Evolutionary conservation across 2,113 vertebrate genomes (phyloP), one percentile per base, ranked within the genome.

Genomic region (Megaceryle torquata): DNA sequence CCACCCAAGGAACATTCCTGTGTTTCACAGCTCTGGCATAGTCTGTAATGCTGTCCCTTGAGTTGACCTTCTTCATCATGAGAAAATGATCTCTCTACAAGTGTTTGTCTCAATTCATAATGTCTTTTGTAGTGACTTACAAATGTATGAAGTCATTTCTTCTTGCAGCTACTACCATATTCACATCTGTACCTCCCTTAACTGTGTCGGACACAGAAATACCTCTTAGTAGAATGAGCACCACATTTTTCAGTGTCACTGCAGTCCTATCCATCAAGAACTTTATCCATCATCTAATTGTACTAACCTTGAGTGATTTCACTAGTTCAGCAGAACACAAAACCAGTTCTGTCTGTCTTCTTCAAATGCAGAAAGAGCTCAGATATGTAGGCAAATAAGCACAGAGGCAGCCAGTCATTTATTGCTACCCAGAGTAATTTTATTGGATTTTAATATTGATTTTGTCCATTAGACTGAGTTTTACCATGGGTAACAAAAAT

Each of bases 251-350:
- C 88, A 94, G 65, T 93, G 95, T 95, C 91, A 59, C 57, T 50
- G 44, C 70, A 87, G 78, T 61, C 41, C 50, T 69, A 92, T 94
- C 84, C 65, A 93, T 94, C 88, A 91, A 53, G 77, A 91, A 67
- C 50, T 92, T 76, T 91, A 79, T 89, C 80, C 8, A 1, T 92
- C 70, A 67, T 70, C 41, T 96, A 92, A 95, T 95, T 80, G 57
- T 87, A 89, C 93, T 96, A 93, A 85, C 91, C 81, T 96, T 94
- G 77, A 88, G 25, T 89, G n/a, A 65, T 87, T 96, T 94, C 37
- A 69, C 37, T 94, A 59, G 74, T 86, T 95, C 88, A 95, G 81
- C 77, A 93, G 70, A 89, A 80, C 74, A 56, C 31, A 67, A 31
- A 75, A 56, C 26, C 65, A 50, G 13, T 61, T 93, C 44, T 69